Percentiles rank a stretch among this genome's conserved stretches.
Conservation (phyloP, 2,113 vertebrate genomes). For the Chelonoidis abingdonii region DNA sequence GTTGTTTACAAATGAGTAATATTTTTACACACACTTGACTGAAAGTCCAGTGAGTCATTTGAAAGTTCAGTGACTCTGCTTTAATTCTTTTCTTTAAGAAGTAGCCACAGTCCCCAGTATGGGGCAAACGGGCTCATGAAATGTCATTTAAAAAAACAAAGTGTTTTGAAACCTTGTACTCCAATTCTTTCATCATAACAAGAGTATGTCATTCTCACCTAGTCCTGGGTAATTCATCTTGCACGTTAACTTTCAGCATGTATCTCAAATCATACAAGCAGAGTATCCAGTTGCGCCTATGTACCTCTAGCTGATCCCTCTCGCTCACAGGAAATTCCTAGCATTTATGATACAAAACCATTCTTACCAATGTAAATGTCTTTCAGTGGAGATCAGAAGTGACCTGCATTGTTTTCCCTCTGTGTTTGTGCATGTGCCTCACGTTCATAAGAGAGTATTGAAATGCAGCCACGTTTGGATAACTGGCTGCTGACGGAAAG, state of each 20-base stretch:
- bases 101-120: not conserved
- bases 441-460: not conserved
- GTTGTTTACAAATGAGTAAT: constrained; percentile 73
- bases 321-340: constrained; percentile 50
- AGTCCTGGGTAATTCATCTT: constrained; percentile 2
- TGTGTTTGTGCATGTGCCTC: not conserved
- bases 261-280: constrained; percentile 26
- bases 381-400: not conserved
- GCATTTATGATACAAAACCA: constrained; percentile 9
- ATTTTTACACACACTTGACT: constrained; percentile 75
- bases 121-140: not conserved
- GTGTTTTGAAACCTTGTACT: not conserved
- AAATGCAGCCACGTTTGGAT: not conserved
- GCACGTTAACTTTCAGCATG: constrained; percentile 7
- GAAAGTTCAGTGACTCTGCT: constrained; percentile 71
- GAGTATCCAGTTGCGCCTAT: constrained; percentile 26
- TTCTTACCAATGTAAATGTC: not conserved
- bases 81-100: constrained; percentile 56
- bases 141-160: not conserved
- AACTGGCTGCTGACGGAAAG: not conserved
- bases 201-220: not conserved
- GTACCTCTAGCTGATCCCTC: constrained; percentile 17
- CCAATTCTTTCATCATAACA: not conserved
- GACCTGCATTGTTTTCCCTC: not conserved
- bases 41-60: constrained; percentile 72